Percentiles rank a stretch among this genome's conserved stretches.
Conservation (phyloP, 2,888 invertebrate genomes). For the Acleris holmiana region DNA sequence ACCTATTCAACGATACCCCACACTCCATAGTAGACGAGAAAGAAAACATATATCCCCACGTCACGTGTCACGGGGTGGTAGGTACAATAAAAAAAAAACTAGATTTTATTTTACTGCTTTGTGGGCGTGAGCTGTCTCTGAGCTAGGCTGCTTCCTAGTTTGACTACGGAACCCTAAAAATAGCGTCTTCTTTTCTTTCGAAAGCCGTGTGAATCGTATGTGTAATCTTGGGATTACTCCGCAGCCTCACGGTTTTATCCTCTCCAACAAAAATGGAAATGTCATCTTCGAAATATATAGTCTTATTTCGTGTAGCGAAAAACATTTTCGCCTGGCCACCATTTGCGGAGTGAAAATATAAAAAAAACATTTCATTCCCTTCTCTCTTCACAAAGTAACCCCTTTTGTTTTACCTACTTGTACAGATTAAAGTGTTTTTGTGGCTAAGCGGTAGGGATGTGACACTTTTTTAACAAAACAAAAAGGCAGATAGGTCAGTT, state of each 20-base stretch:
- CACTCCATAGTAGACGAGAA: no score
- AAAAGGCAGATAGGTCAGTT: conserved; percentile 28
- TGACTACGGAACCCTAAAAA: no score
- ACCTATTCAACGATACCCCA: no score
- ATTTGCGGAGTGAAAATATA: conserved; percentile 33
- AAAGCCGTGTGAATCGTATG: conserved; percentile 2
- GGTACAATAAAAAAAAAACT: no score
- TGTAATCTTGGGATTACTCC: conserved; percentile 8
- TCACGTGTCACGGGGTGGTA: no score
- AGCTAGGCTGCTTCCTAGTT: no score
- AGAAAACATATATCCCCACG: no score
- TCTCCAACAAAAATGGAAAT: conserved; percentile 39
- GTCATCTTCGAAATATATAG: conserved; percentile 41
- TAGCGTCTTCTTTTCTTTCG: no score
- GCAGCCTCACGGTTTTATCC: conserved; percentile 11
- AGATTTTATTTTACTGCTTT: no score
- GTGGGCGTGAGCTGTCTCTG: no score
- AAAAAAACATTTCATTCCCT: conserved; percentile 28
- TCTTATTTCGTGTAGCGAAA: conserved; percentile 38
- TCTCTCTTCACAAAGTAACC: conserved; percentile 7
- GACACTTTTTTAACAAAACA: conserved; percentile 10
- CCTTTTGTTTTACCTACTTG: conserved; percentile 14
- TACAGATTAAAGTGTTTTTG: conserved; percentile 13
- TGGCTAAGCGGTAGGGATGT: conserved; percentile 10
- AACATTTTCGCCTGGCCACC: conserved; percentile 35